phyloP scores from a whole-genome alignment of 2,113 vertebrate species.

The Pampusana beccarii region DNA sequence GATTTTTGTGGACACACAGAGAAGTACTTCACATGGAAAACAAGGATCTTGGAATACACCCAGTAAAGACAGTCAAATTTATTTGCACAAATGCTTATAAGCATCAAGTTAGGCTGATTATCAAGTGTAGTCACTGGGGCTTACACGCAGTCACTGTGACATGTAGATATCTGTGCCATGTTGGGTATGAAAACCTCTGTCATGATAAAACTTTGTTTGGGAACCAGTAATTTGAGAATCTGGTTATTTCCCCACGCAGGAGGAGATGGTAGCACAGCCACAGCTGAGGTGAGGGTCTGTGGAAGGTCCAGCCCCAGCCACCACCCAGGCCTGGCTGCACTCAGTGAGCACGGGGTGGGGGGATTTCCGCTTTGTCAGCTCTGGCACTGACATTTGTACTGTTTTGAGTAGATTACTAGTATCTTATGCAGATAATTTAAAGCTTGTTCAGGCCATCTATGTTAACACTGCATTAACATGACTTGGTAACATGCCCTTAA shows the following conservation, averaged over 20 bases:
- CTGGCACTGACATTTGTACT: neutral
- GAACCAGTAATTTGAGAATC: neutral
- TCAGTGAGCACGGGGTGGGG: neutral
- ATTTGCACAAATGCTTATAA: neutral
- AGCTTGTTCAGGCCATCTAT: neutral
- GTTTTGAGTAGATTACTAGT: neutral
- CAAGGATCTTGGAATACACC: neutral
- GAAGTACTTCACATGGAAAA: neutral
- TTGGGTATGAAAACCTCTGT: neutral
- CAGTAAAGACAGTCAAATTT: neutral
- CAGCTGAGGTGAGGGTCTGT: neutral
- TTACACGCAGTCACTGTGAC: neutral
- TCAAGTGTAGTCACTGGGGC: neutral
- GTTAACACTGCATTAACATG: neutral
- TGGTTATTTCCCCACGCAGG: neutral
- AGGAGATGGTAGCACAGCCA: neutral
- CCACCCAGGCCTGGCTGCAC: accelerated
- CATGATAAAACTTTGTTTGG: neutral
- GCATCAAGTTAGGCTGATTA: accelerated
- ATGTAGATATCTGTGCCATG: neutral
- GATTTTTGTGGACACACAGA: neutral
- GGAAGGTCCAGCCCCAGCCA: neutral
- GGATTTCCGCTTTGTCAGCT: neutral
- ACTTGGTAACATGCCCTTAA: neutral
- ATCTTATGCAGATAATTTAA: neutral